Conservation (phyloP, 2,113 vertebrate genomes). For the Alethe castanea region DNA sequence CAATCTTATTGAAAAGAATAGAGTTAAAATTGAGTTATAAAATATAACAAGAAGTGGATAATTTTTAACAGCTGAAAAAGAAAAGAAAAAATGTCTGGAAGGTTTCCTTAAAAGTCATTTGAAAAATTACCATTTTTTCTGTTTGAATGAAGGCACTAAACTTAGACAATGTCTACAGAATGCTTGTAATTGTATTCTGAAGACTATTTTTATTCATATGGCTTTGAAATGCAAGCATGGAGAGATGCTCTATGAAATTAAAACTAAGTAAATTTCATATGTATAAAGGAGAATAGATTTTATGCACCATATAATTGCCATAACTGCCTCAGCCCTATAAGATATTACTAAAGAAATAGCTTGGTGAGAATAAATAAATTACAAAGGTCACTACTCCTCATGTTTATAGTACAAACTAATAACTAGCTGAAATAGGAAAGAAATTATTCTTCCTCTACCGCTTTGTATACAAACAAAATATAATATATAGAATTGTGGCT, state of each 20-base stretch:
- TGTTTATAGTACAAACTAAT: constrained; percentile 7
- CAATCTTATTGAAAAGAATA: background rate
- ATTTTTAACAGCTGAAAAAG: background rate
- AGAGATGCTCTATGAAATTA: constrained; percentile 15
- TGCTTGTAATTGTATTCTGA: background rate
- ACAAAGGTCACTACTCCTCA: constrained; percentile 18
- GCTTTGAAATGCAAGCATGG: background rate
- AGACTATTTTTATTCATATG: background rate
- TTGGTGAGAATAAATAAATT: constrained; percentile 50
- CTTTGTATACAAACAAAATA: background rate
- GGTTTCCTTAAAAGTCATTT: background rate
- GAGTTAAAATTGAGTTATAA: background rate
- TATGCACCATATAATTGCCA: constrained; percentile 38
- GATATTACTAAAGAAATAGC: constrained; percentile 32
- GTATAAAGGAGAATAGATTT: constrained; percentile 36
- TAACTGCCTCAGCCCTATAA: constrained; percentile 22
- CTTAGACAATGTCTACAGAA: background rate
- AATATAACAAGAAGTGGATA: background rate
- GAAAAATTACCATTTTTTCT: background rate
- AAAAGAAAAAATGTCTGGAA: background rate
- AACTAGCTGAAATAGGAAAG: constrained; percentile 4
- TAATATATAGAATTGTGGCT: background rate
- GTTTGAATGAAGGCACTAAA: background rate
- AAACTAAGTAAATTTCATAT: constrained; percentile 34
- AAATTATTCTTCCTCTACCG: background rate